Evolutionary conservation across 2,888 invertebrate species (phyloP).

Genomic region (Bombylius discolor): DNA sequence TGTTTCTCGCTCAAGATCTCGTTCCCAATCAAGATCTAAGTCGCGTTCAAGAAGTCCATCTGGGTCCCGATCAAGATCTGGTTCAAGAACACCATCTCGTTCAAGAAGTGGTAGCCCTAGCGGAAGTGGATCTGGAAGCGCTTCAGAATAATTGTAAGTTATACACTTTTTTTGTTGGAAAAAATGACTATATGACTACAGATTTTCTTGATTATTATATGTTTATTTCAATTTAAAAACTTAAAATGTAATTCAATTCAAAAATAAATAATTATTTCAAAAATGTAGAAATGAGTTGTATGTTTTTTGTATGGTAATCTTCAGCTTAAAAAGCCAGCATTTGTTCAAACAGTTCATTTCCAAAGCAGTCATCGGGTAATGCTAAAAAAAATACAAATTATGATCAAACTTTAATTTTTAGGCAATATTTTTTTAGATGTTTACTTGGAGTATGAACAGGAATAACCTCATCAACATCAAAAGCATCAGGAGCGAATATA

Average conservation of each 20-base stretch:
- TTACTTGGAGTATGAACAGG: background rate
- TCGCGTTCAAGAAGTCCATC: constrained; percentile 16
- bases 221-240: background rate
- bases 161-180: background rate
- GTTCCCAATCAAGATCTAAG: constrained; percentile 24
- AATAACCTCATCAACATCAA: background rate
- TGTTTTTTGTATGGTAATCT: background rate
- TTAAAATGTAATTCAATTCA: background rate
- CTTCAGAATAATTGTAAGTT: constrained; percentile 23
- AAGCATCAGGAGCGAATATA: background rate
- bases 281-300: background rate
- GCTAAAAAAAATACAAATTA: background rate
- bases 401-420: no score
- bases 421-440: no score
- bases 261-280: background rate
- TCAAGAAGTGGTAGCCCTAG: constrained; percentile 25
- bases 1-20: constrained; percentile 14
- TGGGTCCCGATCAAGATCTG: constrained; percentile 15
- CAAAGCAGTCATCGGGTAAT: background rate
- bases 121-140: constrained; percentile 30
- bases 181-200: no score
- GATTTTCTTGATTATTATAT: no score
- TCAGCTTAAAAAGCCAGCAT: background rate
- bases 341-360: background rate
- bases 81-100: constrained; percentile 32